Conservation (phyloP, 2,113 vertebrate genomes). For the Rhizomys pruinosus region DNA sequence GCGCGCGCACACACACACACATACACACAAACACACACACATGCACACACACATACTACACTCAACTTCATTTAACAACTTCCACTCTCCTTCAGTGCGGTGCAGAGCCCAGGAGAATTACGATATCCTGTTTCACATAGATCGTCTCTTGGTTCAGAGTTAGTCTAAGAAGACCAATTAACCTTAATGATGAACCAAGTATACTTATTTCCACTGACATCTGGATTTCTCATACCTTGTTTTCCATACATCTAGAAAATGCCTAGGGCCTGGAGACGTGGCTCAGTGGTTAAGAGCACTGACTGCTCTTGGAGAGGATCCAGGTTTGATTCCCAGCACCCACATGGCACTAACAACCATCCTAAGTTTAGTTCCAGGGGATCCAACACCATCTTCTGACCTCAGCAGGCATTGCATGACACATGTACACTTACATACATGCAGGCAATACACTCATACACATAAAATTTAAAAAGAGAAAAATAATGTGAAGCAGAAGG, state of each 20-base stretch:
- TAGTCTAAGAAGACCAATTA: background rate
- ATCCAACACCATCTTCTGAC: no score
- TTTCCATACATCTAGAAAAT: conserved; percentile 43
- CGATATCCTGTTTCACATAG: conserved; percentile 37
- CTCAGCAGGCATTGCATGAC: no score
- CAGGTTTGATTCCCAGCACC: no score
- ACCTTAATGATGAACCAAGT: conserved; percentile 42
- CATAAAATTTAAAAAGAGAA: no score
- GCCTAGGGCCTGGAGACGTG: no score
- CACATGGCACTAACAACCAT: no score
- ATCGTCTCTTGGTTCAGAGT: conserved; percentile 22
- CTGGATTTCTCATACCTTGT: conserved; percentile 43
- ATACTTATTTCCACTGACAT: background rate
- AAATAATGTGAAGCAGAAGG: background rate
- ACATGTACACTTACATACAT: no score
- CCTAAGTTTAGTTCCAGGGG: no score
- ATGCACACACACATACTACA: no score
- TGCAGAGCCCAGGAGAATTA: conserved; percentile 2
- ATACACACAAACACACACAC: background rate
- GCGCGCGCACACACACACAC: background rate
- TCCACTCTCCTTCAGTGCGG: background rate
- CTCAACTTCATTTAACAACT: background rate
- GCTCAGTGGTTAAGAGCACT: no score
- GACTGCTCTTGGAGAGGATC: no score
- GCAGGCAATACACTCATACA: no score